Percentiles rank a stretch among this genome's conserved stretches.
phyloP scores from a whole-genome alignment of 2,113 vertebrate species.

The Odocoileus hemionus region DNA sequence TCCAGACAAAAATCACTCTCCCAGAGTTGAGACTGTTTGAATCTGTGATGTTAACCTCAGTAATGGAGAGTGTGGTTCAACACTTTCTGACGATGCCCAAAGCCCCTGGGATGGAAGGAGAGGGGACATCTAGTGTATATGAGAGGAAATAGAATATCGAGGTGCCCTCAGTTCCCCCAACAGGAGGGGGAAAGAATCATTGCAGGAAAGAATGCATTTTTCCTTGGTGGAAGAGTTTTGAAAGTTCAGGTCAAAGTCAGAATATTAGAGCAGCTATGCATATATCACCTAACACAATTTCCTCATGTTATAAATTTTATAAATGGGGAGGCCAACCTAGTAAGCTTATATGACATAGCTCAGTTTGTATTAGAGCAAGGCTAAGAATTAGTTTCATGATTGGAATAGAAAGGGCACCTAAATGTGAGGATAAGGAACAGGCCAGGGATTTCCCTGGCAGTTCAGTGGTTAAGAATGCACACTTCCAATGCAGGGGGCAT shows the following conservation, averaged over 20 bases:
- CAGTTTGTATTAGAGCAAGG: not conserved
- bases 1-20: not conserved
- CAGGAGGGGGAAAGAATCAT: not conserved
- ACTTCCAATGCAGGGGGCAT: not conserved
- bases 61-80: not conserved
- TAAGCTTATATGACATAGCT: not conserved
- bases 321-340: not conserved
- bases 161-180: not conserved
- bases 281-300: not conserved
- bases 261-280: not conserved
- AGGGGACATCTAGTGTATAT: not conserved
- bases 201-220: not conserved
- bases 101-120: not conserved
- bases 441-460: not conserved
- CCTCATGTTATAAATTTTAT: not conserved
- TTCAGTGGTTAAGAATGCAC: not conserved
- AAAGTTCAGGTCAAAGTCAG: not conserved
- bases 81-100: not conserved
- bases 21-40: not conserved
- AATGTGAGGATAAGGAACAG: not conserved
- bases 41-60: not conserved
- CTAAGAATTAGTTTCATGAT: not conserved
- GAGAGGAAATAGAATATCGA: not conserved
- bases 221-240: not conserved
- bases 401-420: not conserved